Base-by-base conservation (phyloP, 1,140 invertebrate genomes). In the Camponotus floridanus region DNA sequence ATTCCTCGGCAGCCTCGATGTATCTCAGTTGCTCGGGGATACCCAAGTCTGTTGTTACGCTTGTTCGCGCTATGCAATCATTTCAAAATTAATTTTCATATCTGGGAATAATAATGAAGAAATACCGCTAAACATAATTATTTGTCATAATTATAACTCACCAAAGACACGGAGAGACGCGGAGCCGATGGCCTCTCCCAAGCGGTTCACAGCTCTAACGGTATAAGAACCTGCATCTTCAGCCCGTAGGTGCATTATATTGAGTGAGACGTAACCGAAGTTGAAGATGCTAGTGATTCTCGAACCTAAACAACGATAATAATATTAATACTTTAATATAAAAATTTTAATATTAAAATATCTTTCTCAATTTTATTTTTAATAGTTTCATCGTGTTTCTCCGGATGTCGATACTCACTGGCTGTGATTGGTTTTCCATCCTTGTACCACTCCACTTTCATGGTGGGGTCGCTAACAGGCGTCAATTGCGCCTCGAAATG, bases 381-480 rank as follows among this genome's bases (percentile, higher is more conserved):
- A 45, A 51, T 18, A 71, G 55, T 33, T 15, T 13, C 21, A 42
- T 68, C 45, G 70, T 4, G 11, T n/a, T 26, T 39, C 15, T 26
- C 0, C 1, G 5, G 13, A 71, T 18, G 36, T 3, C 9, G 0
- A 48, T 70, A 93, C 94, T 94, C 91, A 96, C 98, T 99, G 94
- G 98, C 97, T 95, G 98, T 99, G 90, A 99, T 98, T 62, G 98
- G 96, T 94, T 97, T 97, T 91, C 98, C 99, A 97, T 99, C 98
- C 95, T 99, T 99, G 95, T 98, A 99, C 99, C 99, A 99, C 95
- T 99, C 99, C 91, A 99, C 98, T 95, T 97, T 97, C 99, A 99
- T 99, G 31, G 98, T 98, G 21, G 99, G 98, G 95, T 99, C 99
- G 91, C 98, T 99, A 42, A 99, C 98, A 85, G 99, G 99, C 73